Percentiles rank a stretch among this genome's conserved stretches.
phyloP scores from a whole-genome alignment of 2,888 invertebrate species.

The Volucella inflata region DNA sequence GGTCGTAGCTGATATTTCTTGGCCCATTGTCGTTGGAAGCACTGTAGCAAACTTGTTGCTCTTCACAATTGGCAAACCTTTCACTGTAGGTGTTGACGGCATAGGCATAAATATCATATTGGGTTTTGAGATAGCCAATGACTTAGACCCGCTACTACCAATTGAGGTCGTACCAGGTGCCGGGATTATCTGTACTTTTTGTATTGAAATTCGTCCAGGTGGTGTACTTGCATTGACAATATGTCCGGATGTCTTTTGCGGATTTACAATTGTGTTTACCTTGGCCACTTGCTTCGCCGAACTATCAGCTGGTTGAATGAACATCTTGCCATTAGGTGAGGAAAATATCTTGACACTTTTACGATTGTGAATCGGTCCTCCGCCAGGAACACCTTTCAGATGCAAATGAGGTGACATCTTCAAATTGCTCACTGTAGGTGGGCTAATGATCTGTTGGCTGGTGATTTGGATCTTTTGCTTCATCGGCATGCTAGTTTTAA shows the following conservation, averaged over 20 bases:
- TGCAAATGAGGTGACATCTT: constrained; percentile 78
- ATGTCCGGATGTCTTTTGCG: constrained; percentile 45
- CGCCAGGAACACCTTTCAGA: constrained; percentile 80
- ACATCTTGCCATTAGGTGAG: constrained; percentile 82
- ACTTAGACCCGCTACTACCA: constrained; percentile 72
- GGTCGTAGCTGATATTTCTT: constrained; percentile 61
- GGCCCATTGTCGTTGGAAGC: constrained; percentile 53
- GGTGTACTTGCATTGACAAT: constrained; percentile 59
- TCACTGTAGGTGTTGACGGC: constrained; percentile 57
- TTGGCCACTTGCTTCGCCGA: constrained; percentile 68
- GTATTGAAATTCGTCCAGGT: constrained; percentile 81
- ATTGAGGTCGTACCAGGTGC: constrained; percentile 76
- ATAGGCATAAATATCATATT: constrained; percentile 82
- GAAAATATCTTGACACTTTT: constrained; percentile 82
- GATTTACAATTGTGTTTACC: constrained; percentile 55
- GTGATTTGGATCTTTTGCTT: constrained; percentile 77
- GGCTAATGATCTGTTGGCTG: constrained; percentile 76
- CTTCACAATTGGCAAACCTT: constrained; percentile 54
- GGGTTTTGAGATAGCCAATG: constrained; percentile 77
- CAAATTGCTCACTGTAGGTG: constrained; percentile 75
- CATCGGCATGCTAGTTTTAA: constrained; percentile 70
- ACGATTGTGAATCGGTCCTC: constrained; percentile 78
- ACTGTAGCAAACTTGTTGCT: constrained; percentile 69
- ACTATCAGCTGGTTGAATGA: constrained; percentile 81
- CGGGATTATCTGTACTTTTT: constrained; percentile 82